Evolutionary conservation across 1,140 invertebrate genomes (phyloP), one percentile per base, ranked within the genome.

Genomic region (Hyles euphorbiae): DNA sequence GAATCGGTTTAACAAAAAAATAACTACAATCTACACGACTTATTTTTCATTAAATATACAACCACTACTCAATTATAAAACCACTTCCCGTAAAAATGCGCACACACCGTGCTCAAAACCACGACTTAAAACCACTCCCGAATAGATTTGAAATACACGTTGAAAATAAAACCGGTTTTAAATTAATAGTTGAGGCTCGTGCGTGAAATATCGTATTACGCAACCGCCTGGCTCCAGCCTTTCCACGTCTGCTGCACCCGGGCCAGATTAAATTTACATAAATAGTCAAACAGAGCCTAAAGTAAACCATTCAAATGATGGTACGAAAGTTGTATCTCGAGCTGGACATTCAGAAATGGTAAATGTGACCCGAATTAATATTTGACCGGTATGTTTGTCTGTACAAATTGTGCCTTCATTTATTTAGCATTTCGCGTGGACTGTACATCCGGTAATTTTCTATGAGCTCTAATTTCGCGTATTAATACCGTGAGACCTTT

Each of bases 321-420:
- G 71, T 65, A 72, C 67, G 70, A 83, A 85, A 85, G 80, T 83
- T 82, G 77, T 81, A 81, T 83, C 78, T 82, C 68, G 63, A 22
- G 69, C 71, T 81, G 76, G 73, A 75, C 72, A 78, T 81, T 80
- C 62, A 54, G 67, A 76, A 65, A 61, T 66, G 72, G 4, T 75
- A 76, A 84, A 81, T 82, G 80, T 80, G 81, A 82, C 80, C 82
- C 74, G 82, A 85, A 85, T 85, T 81, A 78, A 83, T 81, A 83
- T 84, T 84, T 84, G 81, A 83, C 76, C 65, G 64, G 65, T 56
- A 43, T 71, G 64, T 80, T 81, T 73, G 71, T 62, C 60, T 66
- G 57, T 72, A 64, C 55, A 68, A 70, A 65, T 74, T 74, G 69
- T 68, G 63, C 70, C 69, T 76, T 74, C 67, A 74, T 75, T 76